Evolutionary conservation across 2,113 vertebrate genomes (phyloP), one percentile per base, ranked within the genome.

Genomic region (Coregonus clupeaformis): DNA sequence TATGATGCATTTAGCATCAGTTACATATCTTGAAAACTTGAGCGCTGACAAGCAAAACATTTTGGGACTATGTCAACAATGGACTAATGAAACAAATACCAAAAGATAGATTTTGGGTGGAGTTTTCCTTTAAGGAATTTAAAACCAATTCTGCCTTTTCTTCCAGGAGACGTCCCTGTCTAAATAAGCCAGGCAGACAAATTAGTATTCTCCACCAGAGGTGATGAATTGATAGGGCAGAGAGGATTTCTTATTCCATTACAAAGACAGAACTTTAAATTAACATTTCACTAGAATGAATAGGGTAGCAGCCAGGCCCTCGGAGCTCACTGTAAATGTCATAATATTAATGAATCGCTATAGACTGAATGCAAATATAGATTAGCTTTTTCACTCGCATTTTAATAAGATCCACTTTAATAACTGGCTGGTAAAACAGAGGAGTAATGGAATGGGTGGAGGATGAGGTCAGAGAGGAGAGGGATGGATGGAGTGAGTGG

Each of bases 311-410:
- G 96, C 95, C 95, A 96, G 84, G 89, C 86, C 95, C 94, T 93
- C 91, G 94, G 94, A 96, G 96, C 96, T 95, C 94, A 96, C 96
- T 94, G 96, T 98, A 99, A 99, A 99, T 98, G 97, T 98, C 98
- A 98, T 99, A 98, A 98, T 98, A 98, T 98, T 99, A 98, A 99
- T 99, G 96, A 99, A 97, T 97, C 96, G 97, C 97, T 95, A 98
- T 98, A 97, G 96, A 98, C 94, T 94, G 96, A 98, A 98, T 98
- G 98, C 96, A 98, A 99, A 99, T 98, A 98, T 91, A 98, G 96
- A 96, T 97, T 97, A 95, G 95, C 96, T 98, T 97, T 95, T 97
- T 96, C 96, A 9, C 94, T 94, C 93, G 95, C 94, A 95, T 96
- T 98, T 98, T 98, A 98, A 98, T 98, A 98, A 97, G 95, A 95